A percentile compares a stretch with the other conserved stretches of the same genome.
Conservation (phyloP, 2,797 vertebrate genomes). For the Cossypha polioptera region DNA sequence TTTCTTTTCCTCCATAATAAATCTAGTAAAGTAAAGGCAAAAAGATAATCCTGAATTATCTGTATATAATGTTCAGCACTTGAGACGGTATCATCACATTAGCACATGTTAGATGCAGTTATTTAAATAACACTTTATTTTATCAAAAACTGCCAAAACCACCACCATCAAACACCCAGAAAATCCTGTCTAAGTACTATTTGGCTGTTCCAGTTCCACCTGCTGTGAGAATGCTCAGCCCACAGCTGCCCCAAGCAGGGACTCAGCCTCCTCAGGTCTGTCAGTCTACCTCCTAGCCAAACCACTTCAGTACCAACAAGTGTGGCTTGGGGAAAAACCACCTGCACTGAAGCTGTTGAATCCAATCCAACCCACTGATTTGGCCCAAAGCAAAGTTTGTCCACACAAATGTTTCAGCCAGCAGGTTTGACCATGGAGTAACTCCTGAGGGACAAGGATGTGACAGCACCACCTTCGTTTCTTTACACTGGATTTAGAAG, state of each 20-base stretch:
- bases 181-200: rapidly evolving
- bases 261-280: background rate
- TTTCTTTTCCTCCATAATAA: background rate
- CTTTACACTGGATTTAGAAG: background rate
- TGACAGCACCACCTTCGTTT: background rate
- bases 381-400: background rate
- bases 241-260: rapidly evolving
- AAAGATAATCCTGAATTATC: background rate
- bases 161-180: background rate
- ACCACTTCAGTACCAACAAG: background rate
- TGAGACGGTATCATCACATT: background rate
- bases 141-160: background rate
- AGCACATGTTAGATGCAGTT: background rate
- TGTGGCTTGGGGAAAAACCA: rapidly evolving
- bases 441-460: background rate
- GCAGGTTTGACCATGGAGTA: background rate
- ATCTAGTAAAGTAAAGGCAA: background rate
- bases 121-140: background rate
- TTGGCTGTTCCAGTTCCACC: background rate
- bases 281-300: rapidly evolving
- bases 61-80: rapidly evolving
- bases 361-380: background rate
- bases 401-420: background rate
- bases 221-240: background rate
- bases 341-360: background rate